Conservation (phyloP, 2,797 vertebrate species). For the Eremophila alpestris region DNA sequence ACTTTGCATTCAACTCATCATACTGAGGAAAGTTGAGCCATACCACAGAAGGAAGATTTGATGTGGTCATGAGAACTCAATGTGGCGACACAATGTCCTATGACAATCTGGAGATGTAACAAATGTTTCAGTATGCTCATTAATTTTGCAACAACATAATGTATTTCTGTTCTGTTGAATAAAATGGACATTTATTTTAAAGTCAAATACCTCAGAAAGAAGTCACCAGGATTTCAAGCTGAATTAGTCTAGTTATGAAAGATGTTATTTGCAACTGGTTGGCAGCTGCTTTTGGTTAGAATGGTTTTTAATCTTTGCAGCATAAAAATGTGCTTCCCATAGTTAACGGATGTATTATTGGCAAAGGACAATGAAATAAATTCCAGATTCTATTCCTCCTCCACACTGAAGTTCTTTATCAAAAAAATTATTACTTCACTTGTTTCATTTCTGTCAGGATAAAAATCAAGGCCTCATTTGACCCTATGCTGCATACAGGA, state of each 20-base stretch:
- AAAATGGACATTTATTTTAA: conserved; percentile 7
- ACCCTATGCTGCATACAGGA: neutral
- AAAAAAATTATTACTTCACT: conserved; percentile 28
- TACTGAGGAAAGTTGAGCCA: neutral
- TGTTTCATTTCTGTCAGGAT: conserved; percentile 8
- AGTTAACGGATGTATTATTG: conserved; percentile 6
- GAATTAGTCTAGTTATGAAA: neutral
- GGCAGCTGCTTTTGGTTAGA: conserved; percentile 8
- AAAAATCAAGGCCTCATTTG: conserved; percentile 41
- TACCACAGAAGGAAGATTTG: neutral
- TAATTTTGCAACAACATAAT: neutral
- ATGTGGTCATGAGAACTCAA: neutral
- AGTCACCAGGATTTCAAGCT: conserved; percentile 5
- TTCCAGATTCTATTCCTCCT: conserved; percentile 22
- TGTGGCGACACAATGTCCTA: neutral
- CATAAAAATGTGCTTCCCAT: conserved; percentile 30
- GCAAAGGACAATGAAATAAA: conserved; percentile 43
- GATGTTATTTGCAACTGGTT: conserved; percentile 1
- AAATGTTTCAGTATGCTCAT: neutral
- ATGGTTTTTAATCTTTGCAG: conserved; percentile 43
- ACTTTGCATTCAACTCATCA: neutral
- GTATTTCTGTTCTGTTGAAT: neutral
- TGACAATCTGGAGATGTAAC: neutral
- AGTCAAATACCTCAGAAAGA: neutral
- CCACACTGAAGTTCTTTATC: conserved; percentile 35